Evolutionary conservation across 1,140 invertebrate genomes (phyloP), one percentile per base, ranked within the genome.

Genomic region (Ceratina australensis): DNA sequence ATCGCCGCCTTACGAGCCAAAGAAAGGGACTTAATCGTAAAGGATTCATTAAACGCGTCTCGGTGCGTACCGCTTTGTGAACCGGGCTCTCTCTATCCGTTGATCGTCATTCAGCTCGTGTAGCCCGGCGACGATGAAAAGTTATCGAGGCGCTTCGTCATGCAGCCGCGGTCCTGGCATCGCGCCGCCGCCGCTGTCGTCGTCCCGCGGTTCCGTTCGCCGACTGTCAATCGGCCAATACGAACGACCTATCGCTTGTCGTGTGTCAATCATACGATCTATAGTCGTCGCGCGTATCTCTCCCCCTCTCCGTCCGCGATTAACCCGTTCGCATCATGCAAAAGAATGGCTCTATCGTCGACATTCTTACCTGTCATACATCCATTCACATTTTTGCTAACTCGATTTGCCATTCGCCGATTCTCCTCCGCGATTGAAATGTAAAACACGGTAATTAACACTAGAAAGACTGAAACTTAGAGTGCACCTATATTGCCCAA

Each of bases 201-300:
- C 33, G 33, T 33, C 28, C 33, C 33, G 33, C 33, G 33, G 33
- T 42, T 42, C 3, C 66, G 66, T 74, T 49, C 47, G 5, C 8
- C 26, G 80, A 82, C 75, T 79, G 80, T 59, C 81, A 79, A 83
- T 83, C 72, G 75, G 15, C 7, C 33, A 26, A 28, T 24, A 26
- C 47, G 57, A 69, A 52, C n/a, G 26, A 60, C 61, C 57, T 52
- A 12, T 64, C 66, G 50, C 16, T 74, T 16, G 56, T 61, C 65
- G 60, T 33, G 47, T 47, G 78, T 71, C 77, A 72, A 82, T 71
- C 80, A 54, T 72, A 61, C 64, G 68, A 33, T 61, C 18, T 24
- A 68, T 33, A 49, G 52, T 52, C 74, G 13, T 57, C 12, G 26
- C 13, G 24, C 47, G 57, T 42, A 42, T 7, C 33, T 42, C 5